phyloP scores from a whole-genome alignment of 2,113 vertebrate genomes.

The Phodopus roborovskii region DNA sequence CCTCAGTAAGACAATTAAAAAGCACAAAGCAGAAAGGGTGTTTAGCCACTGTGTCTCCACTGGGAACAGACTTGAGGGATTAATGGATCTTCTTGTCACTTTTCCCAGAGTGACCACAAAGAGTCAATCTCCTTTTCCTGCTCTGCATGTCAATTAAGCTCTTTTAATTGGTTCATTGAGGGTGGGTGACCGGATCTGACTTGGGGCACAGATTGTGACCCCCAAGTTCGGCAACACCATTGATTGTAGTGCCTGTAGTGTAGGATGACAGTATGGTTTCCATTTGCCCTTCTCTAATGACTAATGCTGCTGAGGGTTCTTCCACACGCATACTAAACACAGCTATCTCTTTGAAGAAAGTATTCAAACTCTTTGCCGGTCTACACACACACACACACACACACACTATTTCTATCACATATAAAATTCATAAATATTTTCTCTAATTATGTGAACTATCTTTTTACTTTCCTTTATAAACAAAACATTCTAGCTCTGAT shows the following conservation, averaged over 20 bases:
- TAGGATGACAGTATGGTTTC: neutral
- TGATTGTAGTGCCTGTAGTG: neutral
- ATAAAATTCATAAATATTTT: conserved; percentile 9
- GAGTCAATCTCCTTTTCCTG: neutral
- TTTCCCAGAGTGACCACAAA: neutral
- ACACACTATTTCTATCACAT: neutral
- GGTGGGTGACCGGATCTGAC: neutral
- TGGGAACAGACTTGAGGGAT: neutral
- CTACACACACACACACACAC: neutral
- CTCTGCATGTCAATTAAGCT: neutral
- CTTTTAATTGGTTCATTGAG: neutral
- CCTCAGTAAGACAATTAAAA: neutral
- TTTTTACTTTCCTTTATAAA: neutral
- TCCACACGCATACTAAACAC: neutral
- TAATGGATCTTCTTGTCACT: neutral
- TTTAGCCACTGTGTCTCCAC: neutral
- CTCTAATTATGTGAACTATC: neutral
- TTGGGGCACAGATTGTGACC: neutral
- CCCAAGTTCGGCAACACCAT: neutral
- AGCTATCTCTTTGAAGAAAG: neutral
- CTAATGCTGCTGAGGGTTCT: neutral
- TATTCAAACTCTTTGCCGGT: neutral
- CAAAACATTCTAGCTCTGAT: conserved; percentile 17
- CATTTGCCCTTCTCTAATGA: conserved; percentile 26
- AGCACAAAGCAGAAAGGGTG: neutral